Conservation (phyloP, 1,140 invertebrate genomes). For the Cyphomyrmex costatus region DNA sequence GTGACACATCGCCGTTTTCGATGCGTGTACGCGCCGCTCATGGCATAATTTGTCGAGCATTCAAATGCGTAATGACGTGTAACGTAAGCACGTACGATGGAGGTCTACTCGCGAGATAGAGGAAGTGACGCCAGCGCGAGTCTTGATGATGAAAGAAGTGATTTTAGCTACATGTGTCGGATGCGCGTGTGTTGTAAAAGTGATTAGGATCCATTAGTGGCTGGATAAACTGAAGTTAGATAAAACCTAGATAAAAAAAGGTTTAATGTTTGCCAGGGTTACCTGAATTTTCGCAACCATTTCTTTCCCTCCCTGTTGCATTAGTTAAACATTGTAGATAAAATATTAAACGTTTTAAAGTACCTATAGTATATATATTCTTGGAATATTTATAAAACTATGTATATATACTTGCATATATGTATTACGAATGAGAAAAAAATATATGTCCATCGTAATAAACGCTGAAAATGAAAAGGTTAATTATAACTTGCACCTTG, state of each 20-base stretch:
- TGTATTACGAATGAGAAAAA: background rate
- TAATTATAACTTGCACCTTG: background rate
- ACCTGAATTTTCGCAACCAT: background rate
- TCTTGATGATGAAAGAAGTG: background rate
- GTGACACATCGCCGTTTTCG: constrained; percentile 25
- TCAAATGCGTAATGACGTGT: constrained; percentile 72
- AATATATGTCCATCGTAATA: constrained; percentile 9
- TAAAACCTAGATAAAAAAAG: background rate
- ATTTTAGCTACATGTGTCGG: constrained; percentile 22
- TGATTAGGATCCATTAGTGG: constrained; percentile 28
- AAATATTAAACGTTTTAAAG: background rate
- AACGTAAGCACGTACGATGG: constrained; percentile 64
- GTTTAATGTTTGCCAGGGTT: background rate
- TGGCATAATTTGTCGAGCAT: constrained; percentile 72
- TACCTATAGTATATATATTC: background rate
- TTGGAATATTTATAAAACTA: background rate
- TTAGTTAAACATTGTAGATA: background rate
- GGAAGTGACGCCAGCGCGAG: constrained; percentile 30
- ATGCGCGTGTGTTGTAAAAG: constrained; percentile 7
- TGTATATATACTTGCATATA: background rate
- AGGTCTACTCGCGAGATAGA: constrained; percentile 25
- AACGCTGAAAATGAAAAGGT: background rate
- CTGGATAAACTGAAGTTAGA: background rate
- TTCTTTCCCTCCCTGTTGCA: background rate
- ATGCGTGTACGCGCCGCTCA: background rate